Evolutionary conservation across 1,140 invertebrate genomes (phyloP), one percentile per base, ranked within the genome.

Genomic region (Achatina immaculata): DNA sequence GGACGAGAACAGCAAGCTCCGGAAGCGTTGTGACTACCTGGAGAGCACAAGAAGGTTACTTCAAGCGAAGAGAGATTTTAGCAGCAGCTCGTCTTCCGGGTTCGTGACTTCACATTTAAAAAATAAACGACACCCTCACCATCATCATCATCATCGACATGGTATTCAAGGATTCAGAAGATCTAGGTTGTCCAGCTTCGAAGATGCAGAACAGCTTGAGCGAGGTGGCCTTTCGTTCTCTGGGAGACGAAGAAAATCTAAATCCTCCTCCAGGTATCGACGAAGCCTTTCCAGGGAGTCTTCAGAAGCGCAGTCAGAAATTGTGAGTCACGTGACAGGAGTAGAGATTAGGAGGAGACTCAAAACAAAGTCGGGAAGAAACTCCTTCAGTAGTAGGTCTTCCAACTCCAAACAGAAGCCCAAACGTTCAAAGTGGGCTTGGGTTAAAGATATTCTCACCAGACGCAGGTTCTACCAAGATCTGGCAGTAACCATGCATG

Each of bases 31-130:
- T 21, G 93, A 94, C 73, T 95, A 95, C 81, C 91, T 96, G 36
- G 95, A 95, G 86, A 94, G 95, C 84, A 91, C 95, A 19, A 94
- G 94, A 86, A 93, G 93, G 38, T 90, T 95, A 14, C 93, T 95
- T 84, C 85, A 89, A 79, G 86, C 86, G 1, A 88, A 86, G 73
- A 87, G 87, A 85, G 81, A 88, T 78, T 73, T 86, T 81, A 68
- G 75, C 84, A 40, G 6, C n/a, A 75, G 81, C 75, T 36, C 78
- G 77, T 77, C 81, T 62, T 65, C 84, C 31, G 83, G 83, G n/a
- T 87, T 83, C 78, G 82, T 81, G 71, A 86, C 88, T 19, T 66
- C 87, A 74, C 87, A 86, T n/a, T 38, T 74, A 74, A 85, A 84
- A 43, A 51, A 75, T 19, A 86, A 87, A 80, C 78, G 78, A 21